A percentile compares a stretch with the other conserved stretches of the same genome.
These are phyloP conservation scores for Sicus ferrugineus DNA, from an alignment of 2,888 invertebrate genomes.

Conservation along the genomic window DNA sequence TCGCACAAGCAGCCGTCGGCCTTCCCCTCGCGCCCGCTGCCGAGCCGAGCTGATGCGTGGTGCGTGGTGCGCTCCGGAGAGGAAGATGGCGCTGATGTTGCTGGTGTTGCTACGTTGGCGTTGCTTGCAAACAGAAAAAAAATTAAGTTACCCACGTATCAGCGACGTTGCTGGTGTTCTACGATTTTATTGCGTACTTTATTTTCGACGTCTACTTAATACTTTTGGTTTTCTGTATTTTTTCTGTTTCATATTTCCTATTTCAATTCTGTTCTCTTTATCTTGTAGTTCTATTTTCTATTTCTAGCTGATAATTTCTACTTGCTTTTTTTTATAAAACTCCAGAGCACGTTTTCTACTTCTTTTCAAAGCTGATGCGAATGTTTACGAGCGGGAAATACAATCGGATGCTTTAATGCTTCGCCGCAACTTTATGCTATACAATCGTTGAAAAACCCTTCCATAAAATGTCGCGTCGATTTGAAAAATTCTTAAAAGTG, in stretches of 20 bases:
- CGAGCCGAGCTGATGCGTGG: neutral
- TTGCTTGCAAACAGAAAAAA: neutral
- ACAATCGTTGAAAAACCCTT: too few relatives aligned
- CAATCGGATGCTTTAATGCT: too few relatives aligned
- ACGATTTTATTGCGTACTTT: neutral
- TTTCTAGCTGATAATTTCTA: neutral
- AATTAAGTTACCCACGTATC: neutral
- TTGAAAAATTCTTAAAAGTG: too few relatives aligned
- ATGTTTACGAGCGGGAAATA: conserved; percentile 54
- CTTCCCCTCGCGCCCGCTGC: neutral
- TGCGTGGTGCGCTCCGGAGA: too few relatives aligned
- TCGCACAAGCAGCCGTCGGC: conserved; percentile 45
- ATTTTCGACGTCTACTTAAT: conserved; percentile 11
- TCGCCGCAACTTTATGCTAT: neutral
- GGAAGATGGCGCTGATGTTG: neutral
- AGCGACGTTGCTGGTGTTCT: conserved; percentile 39
- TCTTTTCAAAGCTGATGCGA: conserved; percentile 49
- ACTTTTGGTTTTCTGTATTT: conserved; percentile 48
- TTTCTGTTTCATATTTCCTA: neutral
- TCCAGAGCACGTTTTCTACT: conserved; percentile 49
- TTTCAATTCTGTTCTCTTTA: neutral
- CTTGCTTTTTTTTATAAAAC: conserved; percentile 54
- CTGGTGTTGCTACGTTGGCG: neutral
- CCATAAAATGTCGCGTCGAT: too few relatives aligned
- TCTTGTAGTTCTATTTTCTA: neutral